phyloP scores from a whole-genome alignment of 2,888 invertebrate genomes.

The Cephus pulcher region DNA sequence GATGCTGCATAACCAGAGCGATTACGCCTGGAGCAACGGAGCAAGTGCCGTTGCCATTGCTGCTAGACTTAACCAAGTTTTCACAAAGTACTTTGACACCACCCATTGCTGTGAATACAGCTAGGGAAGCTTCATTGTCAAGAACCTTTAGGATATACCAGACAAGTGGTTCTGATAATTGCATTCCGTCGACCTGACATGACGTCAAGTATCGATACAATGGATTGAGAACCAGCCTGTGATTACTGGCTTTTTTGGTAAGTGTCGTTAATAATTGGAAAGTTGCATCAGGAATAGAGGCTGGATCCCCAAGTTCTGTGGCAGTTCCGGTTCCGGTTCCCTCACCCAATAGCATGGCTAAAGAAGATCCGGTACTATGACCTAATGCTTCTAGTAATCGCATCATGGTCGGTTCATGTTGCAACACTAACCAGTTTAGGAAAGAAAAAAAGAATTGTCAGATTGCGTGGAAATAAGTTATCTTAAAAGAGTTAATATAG shows the following conservation, averaged over 20 bases:
- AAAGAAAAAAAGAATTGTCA: slow-evolving; percentile 20
- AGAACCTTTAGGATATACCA: slow-evolving; percentile 85
- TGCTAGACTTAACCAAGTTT: slow-evolving; percentile 74
- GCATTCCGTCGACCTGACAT: slow-evolving; percentile 67
- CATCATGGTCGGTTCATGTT: slow-evolving; percentile 85
- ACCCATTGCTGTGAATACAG: slow-evolving; percentile 81
- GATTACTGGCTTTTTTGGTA: slow-evolving; percentile 80
- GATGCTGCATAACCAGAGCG: slow-evolving; percentile 74
- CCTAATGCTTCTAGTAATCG: slow-evolving; percentile 84
- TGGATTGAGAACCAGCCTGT: slow-evolving; percentile 81
- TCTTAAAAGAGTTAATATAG: neutral
- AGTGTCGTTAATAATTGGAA: slow-evolving; percentile 85
- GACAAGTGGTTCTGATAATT: slow-evolving; percentile 87
- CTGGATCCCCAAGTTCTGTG: slow-evolving; percentile 72
- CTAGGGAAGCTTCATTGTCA: slow-evolving; percentile 80
- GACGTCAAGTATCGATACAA: slow-evolving; percentile 71
- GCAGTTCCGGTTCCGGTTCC: slow-evolving; percentile 58
- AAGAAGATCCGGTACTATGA: slow-evolving; percentile 78
- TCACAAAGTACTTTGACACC: slow-evolving; percentile 81
- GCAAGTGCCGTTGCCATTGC: slow-evolving; percentile 67
- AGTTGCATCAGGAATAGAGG: slow-evolving; percentile 88
- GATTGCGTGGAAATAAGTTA: slow-evolving; percentile 8
- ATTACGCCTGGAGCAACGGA: slow-evolving; percentile 68
- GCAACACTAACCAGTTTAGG: slow-evolving; percentile 70
- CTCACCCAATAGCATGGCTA: slow-evolving; percentile 75